These are phyloP conservation scores for Branchinecta sandiegonensis DNA, from an alignment of 2,888 invertebrate species.

Conservation along the genomic window DNA sequence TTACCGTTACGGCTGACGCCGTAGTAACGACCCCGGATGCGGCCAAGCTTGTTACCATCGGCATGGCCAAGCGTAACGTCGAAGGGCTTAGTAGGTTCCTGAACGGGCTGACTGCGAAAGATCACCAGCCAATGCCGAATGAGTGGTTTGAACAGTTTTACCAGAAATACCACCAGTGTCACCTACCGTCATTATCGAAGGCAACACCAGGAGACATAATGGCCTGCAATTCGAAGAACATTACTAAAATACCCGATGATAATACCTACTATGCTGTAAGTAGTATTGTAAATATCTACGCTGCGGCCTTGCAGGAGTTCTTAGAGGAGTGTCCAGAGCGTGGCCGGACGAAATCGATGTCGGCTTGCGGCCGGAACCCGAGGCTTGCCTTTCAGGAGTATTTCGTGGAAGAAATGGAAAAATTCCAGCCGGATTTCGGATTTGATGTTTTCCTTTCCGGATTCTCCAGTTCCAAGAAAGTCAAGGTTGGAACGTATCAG, in stretches of 20 bases:
- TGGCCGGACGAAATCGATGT: not conserved
- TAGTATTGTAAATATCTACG: not conserved
- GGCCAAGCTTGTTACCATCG: not conserved
- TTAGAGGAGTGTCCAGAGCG: not conserved
- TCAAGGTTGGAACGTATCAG: not conserved
- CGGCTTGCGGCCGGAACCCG: not conserved
- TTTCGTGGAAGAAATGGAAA: not conserved
- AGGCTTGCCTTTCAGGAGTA: not conserved
- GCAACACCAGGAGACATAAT: not conserved
- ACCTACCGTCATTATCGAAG: not conserved
- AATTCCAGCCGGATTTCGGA: not conserved
- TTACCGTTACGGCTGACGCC: not conserved
- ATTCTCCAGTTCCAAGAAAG: not conserved
- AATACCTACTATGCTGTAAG: not conserved
- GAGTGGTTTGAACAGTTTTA: constrained; percentile 12
- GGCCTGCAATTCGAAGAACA: not conserved
- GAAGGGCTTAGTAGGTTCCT: not conserved
- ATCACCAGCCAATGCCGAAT: not conserved
- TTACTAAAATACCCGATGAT: not conserved
- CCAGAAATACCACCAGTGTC: constrained; percentile 8
- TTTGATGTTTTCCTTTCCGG: not conserved
- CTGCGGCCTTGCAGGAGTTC: not conserved
- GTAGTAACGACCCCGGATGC: not conserved
- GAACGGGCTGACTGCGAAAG: not conserved
- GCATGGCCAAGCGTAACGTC: not conserved